Base-by-base conservation (phyloP, 2,797 vertebrate species). In the Esox lucius region DNA sequence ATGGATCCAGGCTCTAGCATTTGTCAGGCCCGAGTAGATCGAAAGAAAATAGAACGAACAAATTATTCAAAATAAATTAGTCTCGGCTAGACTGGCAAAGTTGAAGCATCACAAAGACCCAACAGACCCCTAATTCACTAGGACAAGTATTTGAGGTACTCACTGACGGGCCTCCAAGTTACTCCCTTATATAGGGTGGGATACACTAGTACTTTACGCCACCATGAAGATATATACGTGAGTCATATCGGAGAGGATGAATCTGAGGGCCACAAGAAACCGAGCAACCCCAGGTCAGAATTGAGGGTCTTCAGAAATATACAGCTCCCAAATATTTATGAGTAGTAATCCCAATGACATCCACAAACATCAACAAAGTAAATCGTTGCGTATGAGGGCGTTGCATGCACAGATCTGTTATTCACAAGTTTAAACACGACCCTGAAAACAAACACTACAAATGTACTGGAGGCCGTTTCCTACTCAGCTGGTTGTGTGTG, bases 271-370 rank as follows among this genome's bases (percentile, higher is more conserved):
- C 8, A 65, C 65, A 31, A 65, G 11, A 70, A 28, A 17, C 66
- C 13, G 65, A 19, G 35, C 35, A n/a, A 9, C 17, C 4, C 9
- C 16, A 31, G 15, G 24, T 4, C 31, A 17, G 70, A 35, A 42
- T 15, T 0, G 28, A n/a, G 49, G 39, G 39, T 11, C n/a, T 39
- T 35, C 1, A 66, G 46, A 48, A 42, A 24, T 33, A 31, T 15
- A 70, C 7, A 7, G 53, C 68, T 71, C 31, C 42, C 28, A 49
- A 66, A 65, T 51, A 70, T 64, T 71, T 75, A 75, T 11, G 61
- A 7, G 12, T 5, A 12, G 26, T 8, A 13, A 64, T 35, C 26
- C 13, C 22, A 17, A 24, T 31, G 17, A 53, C 59, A 62, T 62
- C 48, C 6, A 15, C 17, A 24, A 7, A 68, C 33, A 26, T 6